Base-by-base conservation (phyloP, 2,888 invertebrate genomes). In the Xestoiulus laeticollis region DNA sequence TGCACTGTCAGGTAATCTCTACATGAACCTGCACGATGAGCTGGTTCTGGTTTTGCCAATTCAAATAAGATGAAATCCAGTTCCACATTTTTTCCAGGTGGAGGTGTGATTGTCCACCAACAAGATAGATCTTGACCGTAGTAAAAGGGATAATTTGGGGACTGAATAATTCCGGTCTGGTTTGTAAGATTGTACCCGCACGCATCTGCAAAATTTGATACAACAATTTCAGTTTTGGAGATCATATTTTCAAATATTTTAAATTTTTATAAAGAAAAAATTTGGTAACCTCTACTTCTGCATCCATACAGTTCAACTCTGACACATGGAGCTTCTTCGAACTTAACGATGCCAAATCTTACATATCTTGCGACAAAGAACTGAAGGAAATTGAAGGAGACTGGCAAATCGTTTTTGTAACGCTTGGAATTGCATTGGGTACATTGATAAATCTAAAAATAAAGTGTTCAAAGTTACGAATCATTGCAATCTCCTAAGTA, bases 291-390 rank as follows among this genome's bases (percentile, higher is more conserved):
- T 89, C 89, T 89, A 16, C 90, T 89, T 87, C 90, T 82, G 87
- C 90, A 90, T 30, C 90, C 90, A 59, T 90, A 87, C n/a, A 90
- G 88, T 88, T 90, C 90, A n/a, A 90, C 32, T 82, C 90, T 68
- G 59, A 90, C 86, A 86, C 90, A 90, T 10, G 90, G 90, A 12
- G 88, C 88, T 22, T 89, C 89, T 85, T 89, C 88, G 85, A 88
- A 90, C 26, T 87, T 89, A 1, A 90, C 16, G n/a, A 90, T 90
- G 32, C 88, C 88, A 2, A 90, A 88, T 86, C 89, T 89, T 0
- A 90, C 89, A 85, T 89, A 89, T 30, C 90, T 87, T 12, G 90
- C 89, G 5, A 89, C 87, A n/a, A 90, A 89, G 32, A 89, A 89
- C 87, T 90, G 89, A 85, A 90, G 78, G 16, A 90, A 87, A 87